Base-by-base conservation (phyloP, 1,140 invertebrate species). In the Trichogramma pretiosum region DNA sequence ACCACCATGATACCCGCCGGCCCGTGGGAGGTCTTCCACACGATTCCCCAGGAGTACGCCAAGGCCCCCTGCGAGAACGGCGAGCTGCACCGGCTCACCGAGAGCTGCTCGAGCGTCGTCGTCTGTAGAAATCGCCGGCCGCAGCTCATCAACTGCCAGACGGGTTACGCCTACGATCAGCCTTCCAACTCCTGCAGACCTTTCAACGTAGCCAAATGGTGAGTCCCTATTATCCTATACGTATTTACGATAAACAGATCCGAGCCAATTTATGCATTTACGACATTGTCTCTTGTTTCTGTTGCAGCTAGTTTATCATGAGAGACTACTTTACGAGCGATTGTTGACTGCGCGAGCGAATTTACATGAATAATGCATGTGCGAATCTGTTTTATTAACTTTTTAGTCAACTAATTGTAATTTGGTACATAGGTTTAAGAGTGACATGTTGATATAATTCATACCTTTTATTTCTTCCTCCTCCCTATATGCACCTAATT, bases 191-290 rank as follows among this genome's bases (percentile, higher is more conserved):
- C 56, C 2, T 70, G 68, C 48, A 47, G 50, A 46, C 60, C 58
- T 16, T 56, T 56, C 46, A 50, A 42, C 8, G 11, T 61, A 45
- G 64, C 67, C 33, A 62, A 65, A 55, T 70, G 67, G 65, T 70
- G 48, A 53, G 48, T 18, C n/a, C n/a, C n/a, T 17, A 2, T 44
- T 44, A 34, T 22, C 22, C 3, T 39, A 22, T 47, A 1, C 34
- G 18, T 33, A 14, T 38, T 10, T 3, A 17, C 14, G 10, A 18
- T 18, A 23, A 39, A 16, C 22, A 7, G 11, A 22, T 22, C 21
- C 4, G 8, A n/a, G n/a, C n/a, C n/a, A n/a, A n/a, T n/a, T n/a
- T n/a, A n/a, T n/a, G n/a, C n/a, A n/a, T n/a, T n/a, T n/a, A n/a
- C n/a, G n/a, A n/a, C n/a, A 18, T n/a, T 11, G 8, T 16, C 40